Base-by-base conservation (phyloP, 2,888 invertebrate genomes). In the Polyommatus icarus region DNA sequence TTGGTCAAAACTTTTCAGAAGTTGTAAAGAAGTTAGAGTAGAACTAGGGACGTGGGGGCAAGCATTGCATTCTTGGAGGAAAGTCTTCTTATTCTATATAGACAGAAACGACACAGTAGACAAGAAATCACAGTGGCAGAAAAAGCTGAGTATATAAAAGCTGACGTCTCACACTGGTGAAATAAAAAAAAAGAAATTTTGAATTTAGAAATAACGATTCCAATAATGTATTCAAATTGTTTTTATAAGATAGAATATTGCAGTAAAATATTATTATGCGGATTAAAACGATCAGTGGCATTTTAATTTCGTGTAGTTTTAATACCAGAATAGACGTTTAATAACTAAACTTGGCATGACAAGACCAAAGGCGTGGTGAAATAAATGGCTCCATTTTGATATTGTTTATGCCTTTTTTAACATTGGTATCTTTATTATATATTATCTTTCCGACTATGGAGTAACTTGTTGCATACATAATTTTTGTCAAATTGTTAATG, bases 31-130 rank as follows among this genome's bases (percentile, higher is more conserved):
- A 36, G 29, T 67, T 76, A n/a, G 36, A 61, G 54, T 15, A 59
- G 71, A 32, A 73, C 59, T 50, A 76, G 32, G 29, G 76, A 72
- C 7, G 4, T 29, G 84, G 87, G 88, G 84, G 81, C 83, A 90
- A 89, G 89, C 88, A 87, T 85, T 80, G 85, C 91, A 91, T 90
- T 90, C 89, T 88, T 87, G 88, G 90, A 88, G 32, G 84, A 83
- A 82, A 84, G 82, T 61, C 57, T 77, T 78, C 76, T 57, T 77
- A 73, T 12, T 46, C 15, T 77, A 79, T 78, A 57, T 71, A 76
- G 78, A 80, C 79, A 81, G 78, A 78, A 81, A 78, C 76, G 72
- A 77, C 72, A 77, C 72, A 84, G 84, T 81, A 86, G 83, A 87
- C 87, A 88, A 75, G 84, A 86, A 84, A 86, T 89, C 85, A 88